These are phyloP conservation scores for Biston betularia DNA, from an alignment of 2,888 invertebrate genomes.

Conservation along the genomic window DNA sequence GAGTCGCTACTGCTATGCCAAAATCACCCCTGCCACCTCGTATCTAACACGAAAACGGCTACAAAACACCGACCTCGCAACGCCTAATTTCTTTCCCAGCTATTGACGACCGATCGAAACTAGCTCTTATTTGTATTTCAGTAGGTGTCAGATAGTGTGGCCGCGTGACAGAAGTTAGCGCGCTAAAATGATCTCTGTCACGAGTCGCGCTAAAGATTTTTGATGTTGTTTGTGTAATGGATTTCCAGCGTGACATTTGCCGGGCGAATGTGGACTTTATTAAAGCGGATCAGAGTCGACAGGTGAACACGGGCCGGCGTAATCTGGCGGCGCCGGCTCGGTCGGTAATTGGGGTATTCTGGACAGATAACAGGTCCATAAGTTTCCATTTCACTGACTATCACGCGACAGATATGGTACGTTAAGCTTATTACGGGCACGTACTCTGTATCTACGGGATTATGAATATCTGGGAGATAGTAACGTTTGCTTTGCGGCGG, in stretches of 20 bases:
- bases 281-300: conserved; percentile 4
- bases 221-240: conserved; percentile 33
- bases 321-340: conserved; percentile 29
- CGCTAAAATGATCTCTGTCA: conserved; percentile 34
- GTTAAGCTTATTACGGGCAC: conserved; percentile 29
- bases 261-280: conserved; percentile 20
- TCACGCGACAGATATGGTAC: conserved; percentile 21
- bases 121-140: conserved; percentile 2
- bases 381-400: conserved; percentile 34
- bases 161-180: conserved; percentile 6
- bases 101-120: conserved; percentile 15
- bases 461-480: conserved; percentile 15
- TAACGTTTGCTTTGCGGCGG: too few relatives aligned
- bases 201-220: conserved; percentile 31
- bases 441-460: conserved; percentile 20
- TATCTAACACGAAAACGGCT: neutral
- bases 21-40: conserved; percentile 12
- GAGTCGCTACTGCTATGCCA: conserved; percentile 10
- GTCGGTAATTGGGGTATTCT: conserved; percentile 33
- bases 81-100: conserved; percentile 10
- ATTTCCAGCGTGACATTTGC: conserved; percentile 11
- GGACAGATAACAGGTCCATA: conserved; percentile 31
- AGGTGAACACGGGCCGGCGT: conserved; percentile 10
- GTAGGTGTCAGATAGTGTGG: conserved; percentile 6
- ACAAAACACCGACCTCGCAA: conserved; percentile 2